Evolutionary conservation across 2,113 vertebrate species (phyloP).

Genomic region (cat (Felis catus)): DNA sequence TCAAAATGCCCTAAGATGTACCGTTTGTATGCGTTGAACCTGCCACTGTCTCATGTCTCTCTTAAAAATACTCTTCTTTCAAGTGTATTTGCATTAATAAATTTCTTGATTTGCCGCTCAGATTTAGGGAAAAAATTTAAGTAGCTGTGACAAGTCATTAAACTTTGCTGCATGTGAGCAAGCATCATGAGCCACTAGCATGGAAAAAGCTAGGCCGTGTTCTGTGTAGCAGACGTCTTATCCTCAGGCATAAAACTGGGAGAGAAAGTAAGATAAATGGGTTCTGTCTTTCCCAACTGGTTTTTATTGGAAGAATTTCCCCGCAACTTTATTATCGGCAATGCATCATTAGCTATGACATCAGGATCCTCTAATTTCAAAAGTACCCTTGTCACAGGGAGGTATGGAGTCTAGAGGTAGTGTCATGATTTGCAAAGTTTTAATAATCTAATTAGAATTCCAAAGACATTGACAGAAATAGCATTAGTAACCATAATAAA

Average conservation of each 20-base stretch:
- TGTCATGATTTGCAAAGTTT: slow-evolving; percentile 87
- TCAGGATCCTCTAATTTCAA: slow-evolving; percentile 76
- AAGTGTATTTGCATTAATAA: slow-evolving; percentile 83
- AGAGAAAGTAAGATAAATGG: slow-evolving; percentile 84
- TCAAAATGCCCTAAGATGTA: slow-evolving; percentile 75
- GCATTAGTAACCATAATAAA: slow-evolving; percentile 81
- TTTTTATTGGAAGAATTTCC: slow-evolving; percentile 84
- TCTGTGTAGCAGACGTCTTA: slow-evolving; percentile 75
- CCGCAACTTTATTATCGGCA: slow-evolving; percentile 78
- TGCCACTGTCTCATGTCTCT: slow-evolving; percentile 81
- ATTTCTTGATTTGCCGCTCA: slow-evolving; percentile 84
- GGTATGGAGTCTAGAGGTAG: slow-evolving; percentile 74
- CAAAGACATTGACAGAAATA: slow-evolving; percentile 81
- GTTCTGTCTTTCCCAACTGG: slow-evolving; percentile 82
- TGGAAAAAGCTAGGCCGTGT: slow-evolving; percentile 67
- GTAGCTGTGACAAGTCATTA: slow-evolving; percentile 84
- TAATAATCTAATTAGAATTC: slow-evolving; percentile 88
- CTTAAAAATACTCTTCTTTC: slow-evolving; percentile 80
- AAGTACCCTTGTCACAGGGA: slow-evolving; percentile 77
- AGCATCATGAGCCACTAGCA: slow-evolving; percentile 66
- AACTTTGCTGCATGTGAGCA: slow-evolving; percentile 68
- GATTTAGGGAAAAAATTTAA: slow-evolving; percentile 82
- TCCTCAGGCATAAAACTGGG: slow-evolving; percentile 78
- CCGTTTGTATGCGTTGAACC: slow-evolving; percentile 69
- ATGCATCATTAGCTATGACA: slow-evolving; percentile 83